phyloP scores from a whole-genome alignment of 2,113 vertebrate species.

The Osmerus mordax region DNA sequence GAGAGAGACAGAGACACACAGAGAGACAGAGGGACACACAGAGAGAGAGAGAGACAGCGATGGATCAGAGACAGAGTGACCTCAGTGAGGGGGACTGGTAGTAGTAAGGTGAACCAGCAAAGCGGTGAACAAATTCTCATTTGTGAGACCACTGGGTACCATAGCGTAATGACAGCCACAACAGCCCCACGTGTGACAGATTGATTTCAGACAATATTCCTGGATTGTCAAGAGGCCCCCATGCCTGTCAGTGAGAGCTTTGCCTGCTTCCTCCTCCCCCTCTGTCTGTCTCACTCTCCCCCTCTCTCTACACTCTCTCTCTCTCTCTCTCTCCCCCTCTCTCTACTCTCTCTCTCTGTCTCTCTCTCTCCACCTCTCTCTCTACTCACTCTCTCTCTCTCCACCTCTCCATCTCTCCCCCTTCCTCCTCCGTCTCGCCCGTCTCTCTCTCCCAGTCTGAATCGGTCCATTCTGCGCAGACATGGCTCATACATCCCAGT shows the following conservation, averaged over 20 bases:
- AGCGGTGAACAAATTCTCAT: slow-evolving; percentile 64
- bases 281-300: neutral
- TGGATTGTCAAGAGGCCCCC: slow-evolving; percentile 55
- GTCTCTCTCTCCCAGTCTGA: slow-evolving; percentile 30
- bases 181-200: slow-evolving; percentile 54
- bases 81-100: slow-evolving; percentile 35
- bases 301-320: slow-evolving; percentile 14
- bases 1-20: slow-evolving; percentile 20
- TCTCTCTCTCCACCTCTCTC: slow-evolving; percentile 10
- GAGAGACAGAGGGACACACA: slow-evolving; percentile 37
- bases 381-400: slow-evolving; percentile 8
- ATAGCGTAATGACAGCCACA: slow-evolving; percentile 51
- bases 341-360: slow-evolving; percentile 6
- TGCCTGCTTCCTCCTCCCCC: slow-evolving; percentile 38
- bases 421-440: slow-evolving; percentile 16
- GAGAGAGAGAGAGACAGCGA: slow-evolving; percentile 36
- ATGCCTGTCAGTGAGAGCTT: slow-evolving; percentile 63
- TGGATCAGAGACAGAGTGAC: slow-evolving; percentile 48
- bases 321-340: neutral
- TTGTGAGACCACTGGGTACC: slow-evolving; percentile 51
- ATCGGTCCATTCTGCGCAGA: slow-evolving; percentile 57
- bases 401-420: slow-evolving; percentile 38
- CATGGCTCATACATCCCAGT: slow-evolving; percentile 54
- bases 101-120: slow-evolving; percentile 54
- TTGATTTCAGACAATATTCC: slow-evolving; percentile 65